Conservation (phyloP, 1,140 invertebrate species). For the Neotoxoptera formosana region DNA sequence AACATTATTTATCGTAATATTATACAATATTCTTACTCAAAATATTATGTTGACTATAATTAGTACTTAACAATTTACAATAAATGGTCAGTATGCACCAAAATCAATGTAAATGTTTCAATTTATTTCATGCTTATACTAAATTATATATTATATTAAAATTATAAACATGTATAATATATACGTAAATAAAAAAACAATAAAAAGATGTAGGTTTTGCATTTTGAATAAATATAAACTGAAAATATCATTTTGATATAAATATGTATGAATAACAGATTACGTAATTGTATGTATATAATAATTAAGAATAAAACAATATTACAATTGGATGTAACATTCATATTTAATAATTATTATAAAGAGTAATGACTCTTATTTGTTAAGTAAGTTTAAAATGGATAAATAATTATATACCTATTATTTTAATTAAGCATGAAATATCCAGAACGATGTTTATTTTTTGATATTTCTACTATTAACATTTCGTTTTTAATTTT, state of each 20-base stretch:
- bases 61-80: background rate
- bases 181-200: background rate
- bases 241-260: background rate
- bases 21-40: background rate
- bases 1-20: background rate
- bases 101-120: background rate
- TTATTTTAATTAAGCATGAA: no score
- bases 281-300: background rate
- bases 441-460: background rate
- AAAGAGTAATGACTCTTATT: background rate
- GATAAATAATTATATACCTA: background rate
- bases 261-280: background rate
- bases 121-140: background rate
- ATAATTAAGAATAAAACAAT: background rate
- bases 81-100: background rate
- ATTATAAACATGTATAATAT: background rate
- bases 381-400: background rate
- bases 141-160: background rate
- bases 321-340: background rate
- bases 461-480: background rate
- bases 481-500: slow-evolving; percentile 31
- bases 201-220: background rate
- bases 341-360: background rate
- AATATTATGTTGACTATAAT: background rate
- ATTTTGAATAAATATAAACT: background rate